Evolutionary conservation across 92 coral and sea anemone species (phyloP).

Genomic region (Siderastrea siderea): DNA sequence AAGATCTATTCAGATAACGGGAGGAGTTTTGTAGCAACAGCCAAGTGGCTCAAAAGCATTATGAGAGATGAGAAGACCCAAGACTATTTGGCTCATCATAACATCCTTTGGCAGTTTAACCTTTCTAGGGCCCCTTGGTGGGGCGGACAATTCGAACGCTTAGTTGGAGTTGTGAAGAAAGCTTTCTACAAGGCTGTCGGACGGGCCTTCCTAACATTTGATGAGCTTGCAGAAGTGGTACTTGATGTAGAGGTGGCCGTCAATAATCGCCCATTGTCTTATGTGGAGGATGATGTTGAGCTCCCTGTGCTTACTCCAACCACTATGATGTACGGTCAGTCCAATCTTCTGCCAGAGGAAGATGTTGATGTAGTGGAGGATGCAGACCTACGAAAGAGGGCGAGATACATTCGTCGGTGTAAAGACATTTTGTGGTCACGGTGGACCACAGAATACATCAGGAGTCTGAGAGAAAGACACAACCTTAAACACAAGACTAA

Average conservation of each 20-base stretch:
- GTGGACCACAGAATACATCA: constrained; percentile 4
- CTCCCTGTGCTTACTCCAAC: constrained; percentile 45
- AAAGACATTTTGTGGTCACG: constrained; percentile 3
- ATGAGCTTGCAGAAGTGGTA: constrained; percentile 54
- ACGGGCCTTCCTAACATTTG: constrained; percentile 20
- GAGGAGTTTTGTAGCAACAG: not conserved
- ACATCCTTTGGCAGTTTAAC: constrained; percentile 48
- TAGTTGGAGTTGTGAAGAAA: constrained; percentile 2
- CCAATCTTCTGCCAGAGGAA: constrained; percentile 34
- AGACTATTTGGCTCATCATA: constrained; percentile 36
- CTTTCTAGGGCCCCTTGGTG: constrained; percentile 43
- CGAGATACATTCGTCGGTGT: not conserved
- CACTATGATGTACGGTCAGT: constrained; percentile 35
- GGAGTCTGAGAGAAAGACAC: not conserved
- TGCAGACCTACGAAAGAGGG: constrained; percentile 10
- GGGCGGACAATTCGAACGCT: constrained; percentile 7
- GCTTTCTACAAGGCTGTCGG: constrained; percentile 39
- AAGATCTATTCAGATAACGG: constrained; percentile 2
- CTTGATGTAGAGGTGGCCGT: constrained; percentile 44
- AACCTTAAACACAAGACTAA: no score
- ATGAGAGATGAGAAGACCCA: constrained; percentile 41
- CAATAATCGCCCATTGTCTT: not conserved
- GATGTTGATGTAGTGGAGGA: constrained; percentile 31
- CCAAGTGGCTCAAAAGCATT: constrained; percentile 31
- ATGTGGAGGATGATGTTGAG: constrained; percentile 30